Percentiles rank a stretch among this genome's conserved stretches.
These are phyloP conservation scores for Heterocephalus glaber DNA, from an alignment of 2,113 vertebrate species.

Conservation along the genomic window DNA sequence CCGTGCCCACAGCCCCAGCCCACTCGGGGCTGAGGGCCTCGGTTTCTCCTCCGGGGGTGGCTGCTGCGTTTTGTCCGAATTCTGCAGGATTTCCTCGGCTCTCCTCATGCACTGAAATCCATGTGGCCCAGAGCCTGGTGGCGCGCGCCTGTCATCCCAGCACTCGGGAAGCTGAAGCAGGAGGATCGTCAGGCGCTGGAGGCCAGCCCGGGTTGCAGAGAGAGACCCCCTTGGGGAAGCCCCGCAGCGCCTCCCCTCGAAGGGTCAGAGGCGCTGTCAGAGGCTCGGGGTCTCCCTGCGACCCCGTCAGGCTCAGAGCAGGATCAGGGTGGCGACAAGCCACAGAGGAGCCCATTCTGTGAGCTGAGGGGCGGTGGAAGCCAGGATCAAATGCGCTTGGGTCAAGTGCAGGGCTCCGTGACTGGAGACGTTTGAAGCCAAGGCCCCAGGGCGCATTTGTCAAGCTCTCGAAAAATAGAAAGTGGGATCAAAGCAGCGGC, in stretches of 20 bases:
- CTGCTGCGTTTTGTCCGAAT: neutral
- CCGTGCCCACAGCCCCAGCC: neutral
- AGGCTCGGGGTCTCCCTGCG: neutral
- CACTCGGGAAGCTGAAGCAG: neutral
- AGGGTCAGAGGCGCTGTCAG: no score
- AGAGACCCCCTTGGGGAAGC: neutral
- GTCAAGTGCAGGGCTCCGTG: constrained; percentile 84
- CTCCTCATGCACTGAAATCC: neutral
- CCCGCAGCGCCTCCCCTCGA: neutral
- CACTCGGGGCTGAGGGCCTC: accelerated
- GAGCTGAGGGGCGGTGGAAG: constrained; percentile 61
- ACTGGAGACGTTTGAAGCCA: constrained; percentile 86
- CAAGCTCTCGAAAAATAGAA: constrained; percentile 89
- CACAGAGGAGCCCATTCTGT: neutral
- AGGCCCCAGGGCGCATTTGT: constrained; percentile 88
- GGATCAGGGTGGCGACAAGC: accelerated
- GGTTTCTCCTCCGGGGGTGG: neutral
- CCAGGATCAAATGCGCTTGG: constrained; percentile 85
- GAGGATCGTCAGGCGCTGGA: neutral
- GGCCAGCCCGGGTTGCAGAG: neutral
- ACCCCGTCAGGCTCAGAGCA: accelerated
- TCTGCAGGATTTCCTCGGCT: neutral
- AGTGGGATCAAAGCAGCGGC: constrained; percentile 88
- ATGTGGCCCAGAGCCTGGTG: neutral
- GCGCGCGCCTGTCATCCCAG: neutral